Evolutionary conservation across 2,113 vertebrate genomes (phyloP).

Genomic region (Orthochromis malagaraziensis): DNA sequence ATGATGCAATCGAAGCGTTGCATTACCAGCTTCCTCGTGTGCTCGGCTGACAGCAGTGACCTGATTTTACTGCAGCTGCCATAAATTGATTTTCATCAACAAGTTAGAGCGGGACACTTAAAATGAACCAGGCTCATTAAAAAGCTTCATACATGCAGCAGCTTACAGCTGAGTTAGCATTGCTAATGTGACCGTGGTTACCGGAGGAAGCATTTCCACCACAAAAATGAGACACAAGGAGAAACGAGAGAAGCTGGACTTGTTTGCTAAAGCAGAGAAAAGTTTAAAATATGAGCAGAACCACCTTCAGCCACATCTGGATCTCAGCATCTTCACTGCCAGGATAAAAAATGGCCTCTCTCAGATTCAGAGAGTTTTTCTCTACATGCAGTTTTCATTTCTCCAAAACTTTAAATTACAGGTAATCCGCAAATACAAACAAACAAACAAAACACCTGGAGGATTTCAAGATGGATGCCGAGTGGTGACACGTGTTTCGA

Average conservation of each 20-base stretch:
- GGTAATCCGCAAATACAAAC: neutral
- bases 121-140: neutral
- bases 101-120: neutral
- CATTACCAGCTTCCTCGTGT: neutral
- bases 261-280: neutral
- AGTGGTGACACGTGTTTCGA: rapidly evolving
- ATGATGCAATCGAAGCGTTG: neutral
- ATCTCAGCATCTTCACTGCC: neutral
- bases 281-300: neutral
- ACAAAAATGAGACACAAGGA: neutral
- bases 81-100: neutral
- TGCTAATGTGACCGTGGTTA: neutral
- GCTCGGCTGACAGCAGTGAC: neutral
- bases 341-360: neutral
- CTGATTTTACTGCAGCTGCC: neutral
- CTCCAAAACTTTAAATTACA: neutral
- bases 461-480: neutral
- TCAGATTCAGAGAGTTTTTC: neutral
- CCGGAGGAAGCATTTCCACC: neutral
- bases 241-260: neutral
- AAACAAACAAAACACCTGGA: neutral
- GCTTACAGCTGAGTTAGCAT: neutral
- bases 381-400: neutral
- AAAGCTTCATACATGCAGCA: neutral
- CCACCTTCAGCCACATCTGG: neutral